Base-by-base conservation (phyloP, 2,797 vertebrate genomes). In the Lagocephalus sceleratus region DNA sequence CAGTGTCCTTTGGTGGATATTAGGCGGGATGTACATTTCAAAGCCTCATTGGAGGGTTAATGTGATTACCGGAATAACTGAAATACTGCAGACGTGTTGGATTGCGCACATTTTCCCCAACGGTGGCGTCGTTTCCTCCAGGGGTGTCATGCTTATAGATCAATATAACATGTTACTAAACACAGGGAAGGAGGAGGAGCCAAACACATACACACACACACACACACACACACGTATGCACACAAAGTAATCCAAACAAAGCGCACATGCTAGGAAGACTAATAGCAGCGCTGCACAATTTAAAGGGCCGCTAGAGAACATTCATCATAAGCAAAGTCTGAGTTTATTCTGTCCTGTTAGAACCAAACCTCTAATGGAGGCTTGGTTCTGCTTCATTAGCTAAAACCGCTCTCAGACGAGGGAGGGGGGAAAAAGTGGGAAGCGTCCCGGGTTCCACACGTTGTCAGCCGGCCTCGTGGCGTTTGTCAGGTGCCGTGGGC, bases 241-340 rank as follows among this genome's bases (percentile, higher is more conserved):
- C 38, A 54, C 12, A 49, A 10, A 47, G 41, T 45, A 73, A 70
- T 68, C 53, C 53, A 63, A 65, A 53, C 40, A 59, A 63, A n/a
- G n/a, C 55, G 61, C 56, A 58, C 15, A 55, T 47, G 52, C 54
- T 57, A 51, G 47, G 44, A 68, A 75, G 66, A 80, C 56, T 68
- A 75, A 80, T 67, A 67, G 59, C 51, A 60, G 50, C 20, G 32
- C 39, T 51, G 20, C 47, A 74, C 64, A 17, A 75, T 73, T 79
- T 76, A 65, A 70, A 76, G 51, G 54, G 63, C 49, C 35, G 47
- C 14, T 22, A 43, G 32, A 58, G 49, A 70, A 64, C 51, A 82
- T 76, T 72, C 25, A 78, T 85, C 81, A 80, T 63, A 56, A 56
- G 40, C 42, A 63, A 65, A 64, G 56, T 63, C 70, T 73, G 43